Conservation (phyloP, 2,113 vertebrate genomes). For the Chloroceryle aenea region DNA sequence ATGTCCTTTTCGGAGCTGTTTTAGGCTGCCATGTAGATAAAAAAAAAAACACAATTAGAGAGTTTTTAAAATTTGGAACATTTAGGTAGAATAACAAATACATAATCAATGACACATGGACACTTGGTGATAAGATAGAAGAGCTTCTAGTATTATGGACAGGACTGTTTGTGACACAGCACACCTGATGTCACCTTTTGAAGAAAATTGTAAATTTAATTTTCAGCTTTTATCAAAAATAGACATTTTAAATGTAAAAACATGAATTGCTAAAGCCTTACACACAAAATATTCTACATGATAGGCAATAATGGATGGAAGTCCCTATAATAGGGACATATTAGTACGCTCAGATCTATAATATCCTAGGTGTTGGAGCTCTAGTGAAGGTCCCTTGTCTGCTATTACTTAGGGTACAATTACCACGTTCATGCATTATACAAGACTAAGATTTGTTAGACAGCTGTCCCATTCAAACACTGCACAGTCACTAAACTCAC, state of each 20-base stretch:
- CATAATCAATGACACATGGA: neutral
- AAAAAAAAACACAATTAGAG: constrained; percentile 37
- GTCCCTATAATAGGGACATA: neutral
- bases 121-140: neutral
- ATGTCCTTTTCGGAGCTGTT: constrained; percentile 73
- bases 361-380: accelerated
- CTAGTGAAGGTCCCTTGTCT: neutral
- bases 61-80: neutral
- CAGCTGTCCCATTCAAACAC: neutral
- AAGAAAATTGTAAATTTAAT: neutral
- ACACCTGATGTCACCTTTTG: neutral
- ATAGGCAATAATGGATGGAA: neutral
- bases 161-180: neutral
- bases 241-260: neutral
- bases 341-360: neutral
- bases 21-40: constrained; percentile 70
- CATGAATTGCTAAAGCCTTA: neutral
- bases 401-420: neutral
- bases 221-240: neutral
- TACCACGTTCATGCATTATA: neutral
- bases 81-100: neutral
- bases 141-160: neutral
- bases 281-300: neutral
- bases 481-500: neutral
- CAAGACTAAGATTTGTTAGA: neutral